Evolutionary conservation across 2,797 vertebrate genomes (phyloP).

Genomic region (Uromys caudimaculatus): DNA sequence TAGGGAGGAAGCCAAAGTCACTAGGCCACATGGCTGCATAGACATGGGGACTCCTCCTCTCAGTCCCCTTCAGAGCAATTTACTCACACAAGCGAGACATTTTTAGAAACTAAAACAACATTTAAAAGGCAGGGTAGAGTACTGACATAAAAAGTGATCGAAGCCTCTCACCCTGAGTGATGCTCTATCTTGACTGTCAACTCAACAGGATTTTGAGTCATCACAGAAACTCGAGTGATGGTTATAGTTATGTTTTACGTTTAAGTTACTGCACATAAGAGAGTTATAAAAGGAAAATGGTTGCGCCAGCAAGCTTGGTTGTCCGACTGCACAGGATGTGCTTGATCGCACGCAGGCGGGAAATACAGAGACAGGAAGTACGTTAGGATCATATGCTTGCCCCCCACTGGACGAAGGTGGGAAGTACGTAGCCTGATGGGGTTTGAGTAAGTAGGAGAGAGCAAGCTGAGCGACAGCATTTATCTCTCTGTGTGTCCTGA

Average conservation of each 20-base stretch:
- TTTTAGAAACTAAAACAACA: background rate
- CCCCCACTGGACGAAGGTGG: background rate
- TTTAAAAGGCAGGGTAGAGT: background rate
- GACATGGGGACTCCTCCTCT: background rate
- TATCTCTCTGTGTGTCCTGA: background rate
- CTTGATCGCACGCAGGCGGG: background rate
- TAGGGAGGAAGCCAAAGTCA: no score
- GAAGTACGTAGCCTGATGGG: background rate
- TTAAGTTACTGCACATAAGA: background rate
- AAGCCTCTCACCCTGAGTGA: background rate
- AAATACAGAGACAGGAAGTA: background rate
- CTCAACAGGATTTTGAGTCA: background rate
- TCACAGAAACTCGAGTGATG: background rate
- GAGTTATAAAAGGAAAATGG: background rate
- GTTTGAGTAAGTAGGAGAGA: background rate
- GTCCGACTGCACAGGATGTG: background rate
- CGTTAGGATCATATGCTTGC: background rate
- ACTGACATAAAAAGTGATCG: background rate
- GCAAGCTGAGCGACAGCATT: background rate
- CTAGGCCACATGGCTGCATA: background rate
- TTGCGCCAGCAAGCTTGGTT: background rate
- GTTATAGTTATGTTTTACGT: background rate
- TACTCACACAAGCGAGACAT: background rate
- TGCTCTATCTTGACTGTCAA: background rate
- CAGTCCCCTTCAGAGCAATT: background rate